Evolutionary conservation across 1,140 invertebrate species (phyloP), one percentile per base, ranked within the genome.

Genomic region (Catajapyx aquilonaris): DNA sequence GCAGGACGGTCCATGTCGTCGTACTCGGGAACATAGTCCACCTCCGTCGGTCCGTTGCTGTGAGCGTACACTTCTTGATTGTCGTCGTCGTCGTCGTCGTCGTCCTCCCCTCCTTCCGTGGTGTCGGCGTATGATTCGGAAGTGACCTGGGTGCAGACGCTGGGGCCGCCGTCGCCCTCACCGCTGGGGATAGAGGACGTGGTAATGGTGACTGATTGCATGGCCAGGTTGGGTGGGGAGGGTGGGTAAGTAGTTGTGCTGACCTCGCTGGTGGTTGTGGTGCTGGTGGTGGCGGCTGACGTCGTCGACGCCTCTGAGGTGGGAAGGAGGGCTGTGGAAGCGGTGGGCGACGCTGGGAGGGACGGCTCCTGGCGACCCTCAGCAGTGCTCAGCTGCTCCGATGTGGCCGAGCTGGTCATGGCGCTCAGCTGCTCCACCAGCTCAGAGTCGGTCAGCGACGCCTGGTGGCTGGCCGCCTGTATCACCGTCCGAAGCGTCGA

Each of bases 21-120:
- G 48, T 53, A 57, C 47, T 62, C 58, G 35, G 60, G 52, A 42
- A 55, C 53, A 43, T 61, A 64, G 31, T 66, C 65, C 11, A 61
- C 57, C 52, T 71, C 66, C 16, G 66, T 64, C 21, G 66, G 66
- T 5, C 64, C 66, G 50, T 69, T 66, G 37, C 51, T 52, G 22
- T 59, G 50, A 40, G 44, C 42, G 39, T 45, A 39, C 23, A 38
- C 22, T 15, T 53, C 48, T 37, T 53, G 52, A 28, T 33, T 22
- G 37, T 40, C 15, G 3, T 41, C 42, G 17, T 44, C 42, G n/a
- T 34, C 28, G n/a, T 43, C 30, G 31, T 40, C 38, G 19, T 38
- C 32, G 7, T 37, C 31, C 30, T 47, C 45, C 10, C 47, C 47
- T 31, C 57, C 57, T 31, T 54, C 47, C n/a, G 10, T 48, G 13